phyloP scores from a whole-genome alignment of 53 echinoderm and acorn worm genomes.

The Paracentrotus lividus region DNA sequence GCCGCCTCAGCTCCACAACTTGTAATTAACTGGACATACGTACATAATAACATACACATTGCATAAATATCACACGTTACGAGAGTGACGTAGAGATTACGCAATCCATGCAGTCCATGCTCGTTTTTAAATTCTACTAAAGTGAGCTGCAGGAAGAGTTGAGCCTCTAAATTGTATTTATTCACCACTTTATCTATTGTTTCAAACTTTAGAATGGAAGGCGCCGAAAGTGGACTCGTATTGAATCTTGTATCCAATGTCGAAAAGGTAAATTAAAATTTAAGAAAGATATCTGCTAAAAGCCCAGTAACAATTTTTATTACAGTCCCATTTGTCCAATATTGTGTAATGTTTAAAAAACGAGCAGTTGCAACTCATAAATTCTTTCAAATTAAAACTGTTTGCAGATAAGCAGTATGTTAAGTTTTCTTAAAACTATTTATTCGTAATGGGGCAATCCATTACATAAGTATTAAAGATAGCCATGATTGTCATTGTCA shows the following conservation, averaged over 20 bases:
- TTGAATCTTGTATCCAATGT: constrained; percentile 32
- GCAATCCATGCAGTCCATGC: not conserved
- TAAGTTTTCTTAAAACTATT: too few species aligned
- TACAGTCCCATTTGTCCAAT: constrained; percentile 30
- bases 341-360: not conserved
- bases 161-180: not conserved
- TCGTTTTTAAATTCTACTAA: not conserved
- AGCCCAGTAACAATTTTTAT: not conserved
- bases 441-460: too few species aligned
- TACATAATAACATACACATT: too few species aligned
- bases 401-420: too few species aligned
- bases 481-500: too few species aligned
- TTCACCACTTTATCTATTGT: not conserved
- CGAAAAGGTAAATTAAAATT: not conserved
- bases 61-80: too few species aligned
- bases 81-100: not conserved
- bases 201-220: not conserved
- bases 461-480: too few species aligned
- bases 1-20: too few species aligned
- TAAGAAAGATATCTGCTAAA: not conserved
- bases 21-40: too few species aligned
- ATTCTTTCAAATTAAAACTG: too few species aligned
- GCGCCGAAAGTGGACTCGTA: not conserved
- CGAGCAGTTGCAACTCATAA: too few species aligned
- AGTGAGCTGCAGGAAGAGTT: not conserved